These are phyloP conservation scores for Episyrphus balteatus DNA, from an alignment of 1,140 invertebrate species.

Conservation along the genomic window DNA sequence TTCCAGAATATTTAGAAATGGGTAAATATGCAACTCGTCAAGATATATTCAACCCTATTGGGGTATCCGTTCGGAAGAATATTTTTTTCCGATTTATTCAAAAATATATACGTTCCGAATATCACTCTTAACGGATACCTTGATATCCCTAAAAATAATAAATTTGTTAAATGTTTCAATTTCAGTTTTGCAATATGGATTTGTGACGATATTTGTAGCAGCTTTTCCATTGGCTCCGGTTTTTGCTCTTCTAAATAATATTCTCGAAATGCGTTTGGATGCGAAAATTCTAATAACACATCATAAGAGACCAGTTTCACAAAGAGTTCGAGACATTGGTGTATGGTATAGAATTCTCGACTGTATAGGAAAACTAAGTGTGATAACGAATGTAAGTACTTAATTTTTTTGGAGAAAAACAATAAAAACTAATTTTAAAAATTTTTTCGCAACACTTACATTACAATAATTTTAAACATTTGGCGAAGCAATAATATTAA, in stretches of 20 bases:
- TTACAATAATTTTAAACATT: constrained; percentile 1
- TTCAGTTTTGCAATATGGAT: constrained; percentile 76
- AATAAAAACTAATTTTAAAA: constrained; percentile 3
- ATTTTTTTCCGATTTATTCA: no score
- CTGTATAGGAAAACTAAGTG: constrained; percentile 77
- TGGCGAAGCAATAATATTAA: no score
- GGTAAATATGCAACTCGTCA: constrained; percentile 56
- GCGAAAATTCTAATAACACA: constrained; percentile 76
- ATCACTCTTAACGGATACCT: no score
- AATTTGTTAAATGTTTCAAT: neutral
- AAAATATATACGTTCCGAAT: no score
- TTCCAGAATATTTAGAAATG: constrained; percentile 97
- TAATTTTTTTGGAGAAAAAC: constrained; percentile 1
- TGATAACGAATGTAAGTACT: constrained; percentile 81
- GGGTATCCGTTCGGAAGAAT: no score
- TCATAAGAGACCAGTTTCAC: constrained; percentile 72
- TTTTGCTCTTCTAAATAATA: constrained; percentile 79
- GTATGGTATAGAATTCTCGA: constrained; percentile 89
- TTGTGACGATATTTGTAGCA: constrained; percentile 82
- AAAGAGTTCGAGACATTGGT: constrained; percentile 75
- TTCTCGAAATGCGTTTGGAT: constrained; percentile 81
- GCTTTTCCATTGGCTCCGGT: constrained; percentile 82
- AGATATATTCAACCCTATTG: neutral
- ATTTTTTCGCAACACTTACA: neutral
- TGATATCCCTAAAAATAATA: no score